A percentile compares a stretch with the other conserved stretches of the same genome.
phyloP scores from a whole-genome alignment of 2,888 invertebrate genomes.

The Callosobruchus maculatus region DNA sequence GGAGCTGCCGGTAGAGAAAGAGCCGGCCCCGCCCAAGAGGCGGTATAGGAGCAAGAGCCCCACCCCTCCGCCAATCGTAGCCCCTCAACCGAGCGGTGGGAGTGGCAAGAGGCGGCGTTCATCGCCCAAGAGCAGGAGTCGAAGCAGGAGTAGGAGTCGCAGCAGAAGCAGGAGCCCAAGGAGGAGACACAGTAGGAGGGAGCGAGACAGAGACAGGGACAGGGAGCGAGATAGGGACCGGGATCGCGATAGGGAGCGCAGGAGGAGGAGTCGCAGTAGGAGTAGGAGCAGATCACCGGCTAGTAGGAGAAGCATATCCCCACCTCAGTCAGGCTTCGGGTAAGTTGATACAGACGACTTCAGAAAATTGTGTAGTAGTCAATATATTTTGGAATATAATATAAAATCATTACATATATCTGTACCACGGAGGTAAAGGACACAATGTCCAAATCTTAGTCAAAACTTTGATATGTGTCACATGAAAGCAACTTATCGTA shows the following conservation, averaged over 20 bases:
- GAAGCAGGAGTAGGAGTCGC: constrained; percentile 41
- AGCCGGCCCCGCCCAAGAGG: constrained; percentile 69
- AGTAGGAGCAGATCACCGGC: constrained; percentile 48
- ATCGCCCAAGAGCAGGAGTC: constrained; percentile 13
- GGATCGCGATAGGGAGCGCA: constrained; percentile 21
- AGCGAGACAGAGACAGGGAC: constrained; percentile 6
- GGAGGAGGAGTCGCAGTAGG: constrained; percentile 33
- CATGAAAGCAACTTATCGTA: too few relatives aligned
- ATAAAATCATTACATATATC: too few relatives aligned
- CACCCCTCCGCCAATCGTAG: constrained; percentile 34
- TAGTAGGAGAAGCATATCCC: constrained; percentile 41
- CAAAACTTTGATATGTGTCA: too few relatives aligned
- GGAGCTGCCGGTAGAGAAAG: constrained; percentile 64
- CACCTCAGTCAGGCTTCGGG: constrained; percentile 48
- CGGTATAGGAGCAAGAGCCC: constrained; percentile 68
- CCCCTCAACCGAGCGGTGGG: constrained; percentile 19
- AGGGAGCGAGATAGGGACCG: constrained; percentile 2
- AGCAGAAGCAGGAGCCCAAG: constrained; percentile 49
- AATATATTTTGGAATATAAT: too few relatives aligned
- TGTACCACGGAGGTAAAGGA: too few relatives aligned
- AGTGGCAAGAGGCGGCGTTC: background rate
- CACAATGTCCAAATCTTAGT: too few relatives aligned
- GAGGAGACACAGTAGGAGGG: constrained; percentile 45
- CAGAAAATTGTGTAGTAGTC: too few relatives aligned
- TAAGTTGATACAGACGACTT: constrained; percentile 18